phyloP scores from a whole-genome alignment of 1,140 invertebrate genomes.

The Dinoponera quadriceps region DNA sequence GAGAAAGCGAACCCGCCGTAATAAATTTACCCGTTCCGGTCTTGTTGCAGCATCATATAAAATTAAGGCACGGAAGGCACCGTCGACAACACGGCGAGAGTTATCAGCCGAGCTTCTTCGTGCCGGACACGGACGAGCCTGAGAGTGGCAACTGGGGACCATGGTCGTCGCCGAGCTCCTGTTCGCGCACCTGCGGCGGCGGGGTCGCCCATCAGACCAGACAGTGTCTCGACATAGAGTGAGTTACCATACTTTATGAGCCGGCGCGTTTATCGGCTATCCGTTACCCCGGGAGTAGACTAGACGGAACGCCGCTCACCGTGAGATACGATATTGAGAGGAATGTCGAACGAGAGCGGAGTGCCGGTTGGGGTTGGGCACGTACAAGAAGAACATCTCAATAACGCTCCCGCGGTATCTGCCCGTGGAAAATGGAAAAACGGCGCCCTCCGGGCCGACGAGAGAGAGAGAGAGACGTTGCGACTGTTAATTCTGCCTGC shows the following conservation, averaged over 20 bases:
- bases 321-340: constrained; percentile 8
- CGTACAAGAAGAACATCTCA: constrained; percentile 10
- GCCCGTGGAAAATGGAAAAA: constrained; percentile 20
- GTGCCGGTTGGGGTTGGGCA: background rate
- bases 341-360: constrained; percentile 19
- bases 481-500: too few species aligned
- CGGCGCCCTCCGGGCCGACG: too few species aligned
- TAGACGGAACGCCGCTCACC: background rate
- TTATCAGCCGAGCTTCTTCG: constrained; percentile 89
- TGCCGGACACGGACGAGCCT: constrained; percentile 88
- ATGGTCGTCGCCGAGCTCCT: constrained; percentile 92
- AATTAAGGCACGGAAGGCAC: constrained; percentile 86
- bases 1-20: background rate
- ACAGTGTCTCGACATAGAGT: constrained; percentile 89
- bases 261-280: background rate
- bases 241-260: constrained; percentile 75
- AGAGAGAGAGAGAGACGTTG: background rate
- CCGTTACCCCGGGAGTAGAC: background rate
- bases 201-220: constrained; percentile 92
- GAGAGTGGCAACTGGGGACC: constrained; percentile 89
- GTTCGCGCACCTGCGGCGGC: constrained; percentile 95
- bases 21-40: constrained; percentile 56
- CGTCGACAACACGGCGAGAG: constrained; percentile 91
- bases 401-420: constrained; percentile 21
- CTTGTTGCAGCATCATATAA: constrained; percentile 84